phyloP scores from a whole-genome alignment of 2,113 vertebrate genomes.

The Petaurus breviceps region DNA sequence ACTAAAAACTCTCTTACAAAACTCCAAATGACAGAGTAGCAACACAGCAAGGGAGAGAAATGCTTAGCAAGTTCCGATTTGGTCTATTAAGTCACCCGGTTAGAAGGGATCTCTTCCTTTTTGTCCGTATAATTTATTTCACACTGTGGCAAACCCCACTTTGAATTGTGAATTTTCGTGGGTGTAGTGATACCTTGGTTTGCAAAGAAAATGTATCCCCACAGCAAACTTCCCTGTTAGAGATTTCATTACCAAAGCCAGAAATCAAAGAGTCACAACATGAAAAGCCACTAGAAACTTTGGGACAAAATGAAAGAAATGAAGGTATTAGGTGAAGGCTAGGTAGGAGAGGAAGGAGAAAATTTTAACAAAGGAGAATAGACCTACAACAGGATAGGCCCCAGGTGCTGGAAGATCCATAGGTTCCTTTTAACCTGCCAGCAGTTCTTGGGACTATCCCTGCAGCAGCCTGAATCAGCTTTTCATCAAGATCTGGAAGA shows the following conservation, averaged over 20 bases:
- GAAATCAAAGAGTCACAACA: neutral
- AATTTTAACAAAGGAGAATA: neutral
- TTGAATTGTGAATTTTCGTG: neutral
- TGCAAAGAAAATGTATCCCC: neutral
- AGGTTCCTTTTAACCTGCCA: neutral
- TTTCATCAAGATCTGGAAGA: neutral
- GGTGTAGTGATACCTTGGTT: neutral
- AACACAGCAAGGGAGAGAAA: neutral
- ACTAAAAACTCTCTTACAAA: neutral
- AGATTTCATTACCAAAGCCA: neutral
- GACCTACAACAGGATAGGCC: neutral
- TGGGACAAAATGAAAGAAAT: neutral
- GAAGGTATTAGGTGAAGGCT: neutral
- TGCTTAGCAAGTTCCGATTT: neutral
- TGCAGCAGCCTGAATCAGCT: neutral
- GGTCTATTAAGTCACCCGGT: constrained; percentile 7
- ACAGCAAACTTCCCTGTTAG: neutral
- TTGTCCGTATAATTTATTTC: neutral
- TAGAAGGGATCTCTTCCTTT: neutral
- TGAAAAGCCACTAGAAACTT: neutral
- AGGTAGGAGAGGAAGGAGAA: neutral
- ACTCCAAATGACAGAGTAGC: neutral
- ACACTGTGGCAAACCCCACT: neutral
- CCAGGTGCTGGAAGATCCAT: neutral
- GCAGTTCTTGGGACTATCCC: neutral